Evolutionary conservation across 2,888 invertebrate genomes (phyloP).

Genomic region (Scaptomyza flava): DNA sequence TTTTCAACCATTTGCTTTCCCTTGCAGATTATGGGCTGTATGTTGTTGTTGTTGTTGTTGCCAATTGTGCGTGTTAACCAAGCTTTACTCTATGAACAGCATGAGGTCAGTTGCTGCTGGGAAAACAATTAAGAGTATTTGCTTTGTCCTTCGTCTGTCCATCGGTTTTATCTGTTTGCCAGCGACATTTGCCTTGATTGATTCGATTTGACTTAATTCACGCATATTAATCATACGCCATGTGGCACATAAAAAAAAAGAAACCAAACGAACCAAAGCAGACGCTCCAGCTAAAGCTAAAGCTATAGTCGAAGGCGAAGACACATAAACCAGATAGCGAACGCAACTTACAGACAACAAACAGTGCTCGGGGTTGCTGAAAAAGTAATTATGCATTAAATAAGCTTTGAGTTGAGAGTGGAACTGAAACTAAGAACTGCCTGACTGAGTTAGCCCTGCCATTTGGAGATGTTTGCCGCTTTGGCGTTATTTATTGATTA

Average conservation of each 20-base stretch:
- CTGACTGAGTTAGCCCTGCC: slow-evolving; percentile 7
- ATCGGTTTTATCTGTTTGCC: slow-evolving; percentile 27
- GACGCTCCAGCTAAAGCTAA: slow-evolving; percentile 11
- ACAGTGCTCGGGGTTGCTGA: slow-evolving; percentile 48
- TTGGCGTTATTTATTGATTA: slow-evolving; percentile 75
- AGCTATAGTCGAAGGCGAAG: too few relatives aligned
- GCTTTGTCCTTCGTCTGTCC: slow-evolving; percentile 30
- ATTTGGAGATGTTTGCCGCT: slow-evolving; percentile 8
- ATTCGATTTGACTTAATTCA: slow-evolving; percentile 78
- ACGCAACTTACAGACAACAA: slow-evolving; percentile 36
- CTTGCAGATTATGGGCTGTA: slow-evolving; percentile 56
- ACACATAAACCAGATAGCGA: slow-evolving; percentile 3
- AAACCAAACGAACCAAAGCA: slow-evolving; percentile 48
- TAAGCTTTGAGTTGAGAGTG: slow-evolving; percentile 28
- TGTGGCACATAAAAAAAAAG: slow-evolving; percentile 25
- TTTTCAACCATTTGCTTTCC: slow-evolving; percentile 54
- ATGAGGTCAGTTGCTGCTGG: slow-evolving; percentile 5
- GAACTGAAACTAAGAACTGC: slow-evolving; percentile 46
- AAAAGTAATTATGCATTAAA: slow-evolving; percentile 73
- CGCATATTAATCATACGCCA: slow-evolving; percentile 78
- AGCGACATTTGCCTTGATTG: slow-evolving; percentile 70
- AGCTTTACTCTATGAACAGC: slow-evolving; percentile 33
- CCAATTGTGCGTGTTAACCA: slow-evolving; percentile 8
- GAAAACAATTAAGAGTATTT: slow-evolving; percentile 35
- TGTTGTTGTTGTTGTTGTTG: slow-evolving; percentile 7